These are phyloP conservation scores for Ceraclea dissimilis DNA, from an alignment of 2,888 invertebrate species.

Conservation along the genomic window DNA sequence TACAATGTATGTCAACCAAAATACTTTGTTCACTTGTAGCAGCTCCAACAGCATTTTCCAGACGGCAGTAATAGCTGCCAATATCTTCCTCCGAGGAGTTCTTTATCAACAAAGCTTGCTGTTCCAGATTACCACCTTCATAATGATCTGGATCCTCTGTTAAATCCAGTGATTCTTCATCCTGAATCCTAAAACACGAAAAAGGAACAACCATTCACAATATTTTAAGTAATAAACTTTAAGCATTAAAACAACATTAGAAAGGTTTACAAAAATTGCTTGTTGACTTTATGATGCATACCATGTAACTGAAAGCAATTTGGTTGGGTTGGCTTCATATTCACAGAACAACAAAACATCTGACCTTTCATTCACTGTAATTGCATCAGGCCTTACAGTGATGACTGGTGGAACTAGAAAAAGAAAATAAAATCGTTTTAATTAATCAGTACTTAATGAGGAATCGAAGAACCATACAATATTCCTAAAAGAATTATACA, in stretches of 20 bases:
- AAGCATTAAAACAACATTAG: too few relatives aligned
- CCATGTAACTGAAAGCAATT: slow-evolving; percentile 70
- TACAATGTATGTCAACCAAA: slow-evolving; percentile 64
- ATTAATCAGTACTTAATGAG: background rate
- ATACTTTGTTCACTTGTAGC: slow-evolving; percentile 56
- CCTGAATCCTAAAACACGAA: slow-evolving; percentile 51
- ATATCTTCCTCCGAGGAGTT: slow-evolving; percentile 65
- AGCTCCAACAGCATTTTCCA: slow-evolving; percentile 63
- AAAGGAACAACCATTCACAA: background rate
- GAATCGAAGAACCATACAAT: too few relatives aligned
- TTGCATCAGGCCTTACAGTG: slow-evolving; percentile 61
- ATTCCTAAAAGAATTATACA: slow-evolving; percentile 47
- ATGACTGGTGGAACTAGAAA: slow-evolving; percentile 78
- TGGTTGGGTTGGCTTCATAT: slow-evolving; percentile 80
- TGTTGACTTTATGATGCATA: too few relatives aligned
- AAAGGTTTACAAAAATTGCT: too few relatives aligned
- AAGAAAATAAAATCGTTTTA: slow-evolving; percentile 24
- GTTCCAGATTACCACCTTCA: slow-evolving; percentile 58
- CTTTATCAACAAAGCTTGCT: slow-evolving; percentile 59
- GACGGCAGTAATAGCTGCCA: slow-evolving; percentile 66
- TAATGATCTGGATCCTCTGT: slow-evolving; percentile 47
- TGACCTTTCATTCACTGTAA: slow-evolving; percentile 71
- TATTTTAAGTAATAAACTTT: background rate
- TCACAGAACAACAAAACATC: slow-evolving; percentile 70
- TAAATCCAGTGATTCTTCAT: slow-evolving; percentile 49